Evolutionary conservation across 1,140 invertebrate genomes (phyloP), one percentile per base, ranked within the genome.

Genomic region (Periplaneta americana): DNA sequence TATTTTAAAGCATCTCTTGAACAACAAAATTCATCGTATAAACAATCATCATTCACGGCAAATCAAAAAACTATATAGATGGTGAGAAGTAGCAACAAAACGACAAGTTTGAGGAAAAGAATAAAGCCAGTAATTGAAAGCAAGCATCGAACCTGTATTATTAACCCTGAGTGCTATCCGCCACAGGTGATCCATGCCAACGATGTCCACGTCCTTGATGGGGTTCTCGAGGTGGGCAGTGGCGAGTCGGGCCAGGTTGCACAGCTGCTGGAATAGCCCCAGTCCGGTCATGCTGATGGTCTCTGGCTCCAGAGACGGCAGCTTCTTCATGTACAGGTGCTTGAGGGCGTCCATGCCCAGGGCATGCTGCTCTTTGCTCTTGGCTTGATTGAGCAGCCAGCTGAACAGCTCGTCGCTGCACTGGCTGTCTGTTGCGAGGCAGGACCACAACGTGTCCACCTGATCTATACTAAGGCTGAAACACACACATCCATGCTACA

Each of bases 121-220:
- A n/a, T n/a, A n/a, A n/a, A n/a, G n/a, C n/a, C n/a, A 57, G 13
- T 57, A 57, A 13, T 57, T 57, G 39, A 57, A 15, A 34, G 32
- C 39, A 57, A 57, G 15, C 28, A n/a, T n/a, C n/a, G n/a, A 85
- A 92, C 92, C 92, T 57, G 96, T 97, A 86, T 95, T 97, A 82
- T 94, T 94, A 1, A 96, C 96, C 83, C 94, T 90, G 0, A 98
- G 88, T 0, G 97, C 97, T 83, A 98, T 98, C 86, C 95, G 95
- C 97, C 97, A 98, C 31, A 98, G 88, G 85, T 98, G 96, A 88
- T 97, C 95, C 94, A 98, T 98, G 18, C 96, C 96, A 34, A 95
- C 91, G 2, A 88, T 88, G 80, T 90, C 90, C 0, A 36, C 89
- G 84, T 80, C 88, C 86, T 83, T 87, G 86, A 86, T 88, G 31